Conservation (phyloP, 2,797 vertebrate species). For the Tragopan temminckii region DNA sequence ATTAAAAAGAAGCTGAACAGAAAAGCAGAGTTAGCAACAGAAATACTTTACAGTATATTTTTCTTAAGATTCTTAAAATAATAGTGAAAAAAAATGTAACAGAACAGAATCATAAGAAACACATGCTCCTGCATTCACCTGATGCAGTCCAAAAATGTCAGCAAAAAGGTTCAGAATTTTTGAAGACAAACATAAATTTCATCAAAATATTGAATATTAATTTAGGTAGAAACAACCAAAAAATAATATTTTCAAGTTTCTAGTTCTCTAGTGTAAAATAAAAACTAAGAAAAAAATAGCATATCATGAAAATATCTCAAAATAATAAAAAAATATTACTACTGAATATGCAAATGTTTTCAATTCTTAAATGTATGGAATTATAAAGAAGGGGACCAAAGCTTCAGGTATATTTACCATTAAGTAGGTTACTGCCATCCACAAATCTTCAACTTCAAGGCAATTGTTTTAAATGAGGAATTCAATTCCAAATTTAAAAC, state of each 20-base stretch:
- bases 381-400: background rate
- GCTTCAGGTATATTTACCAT: background rate
- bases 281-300: background rate
- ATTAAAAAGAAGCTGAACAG: background rate
- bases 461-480: background rate
- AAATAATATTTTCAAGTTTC: background rate
- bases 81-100: background rate
- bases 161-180: background rate
- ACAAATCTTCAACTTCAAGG: background rate
- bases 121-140: background rate
- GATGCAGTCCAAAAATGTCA: background rate
- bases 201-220: background rate
- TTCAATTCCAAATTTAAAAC: background rate
- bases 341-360: background rate
- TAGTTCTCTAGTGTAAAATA: background rate
- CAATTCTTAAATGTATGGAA: background rate
- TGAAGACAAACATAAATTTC: background rate
- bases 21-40: background rate
- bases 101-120: background rate
- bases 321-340: background rate
- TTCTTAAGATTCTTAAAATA: background rate
- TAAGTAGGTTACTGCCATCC: background rate
- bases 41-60: background rate
- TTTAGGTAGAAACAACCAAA: background rate
- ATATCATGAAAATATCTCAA: background rate